Percentiles rank a stretch among this genome's conserved stretches.
Evolutionary conservation across 2,888 invertebrate genomes (phyloP).

Genomic region (Caenorhabditis auriculariae): DNA sequence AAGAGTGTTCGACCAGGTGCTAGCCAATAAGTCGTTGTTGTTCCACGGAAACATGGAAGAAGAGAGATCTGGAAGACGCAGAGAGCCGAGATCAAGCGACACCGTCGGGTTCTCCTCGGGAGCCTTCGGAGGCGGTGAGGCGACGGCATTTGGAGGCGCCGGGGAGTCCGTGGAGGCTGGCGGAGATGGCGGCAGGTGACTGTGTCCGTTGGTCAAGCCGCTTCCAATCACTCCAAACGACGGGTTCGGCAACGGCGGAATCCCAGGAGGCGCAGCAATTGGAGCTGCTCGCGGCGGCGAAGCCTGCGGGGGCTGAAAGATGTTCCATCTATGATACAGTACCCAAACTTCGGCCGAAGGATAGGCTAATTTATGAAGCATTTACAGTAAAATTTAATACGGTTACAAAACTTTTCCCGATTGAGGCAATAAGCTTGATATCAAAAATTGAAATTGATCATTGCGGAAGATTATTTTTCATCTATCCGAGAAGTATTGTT

Average conservation of each 20-base stretch:
- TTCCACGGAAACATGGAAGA: too few species aligned
- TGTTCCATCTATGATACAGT: neutral
- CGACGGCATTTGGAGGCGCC: neutral
- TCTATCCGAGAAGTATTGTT: too few species aligned
- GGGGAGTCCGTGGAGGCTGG: neutral
- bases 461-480: too few species aligned
- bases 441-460: too few species aligned
- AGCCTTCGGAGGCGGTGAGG: neutral
- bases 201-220: neutral
- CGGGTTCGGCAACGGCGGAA: neutral
- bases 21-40: too few species aligned
- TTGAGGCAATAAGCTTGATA: too few species aligned
- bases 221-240: conserved; percentile 3
- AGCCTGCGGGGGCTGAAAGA: neutral
- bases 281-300: neutral
- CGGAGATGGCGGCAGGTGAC: conserved; percentile 1
- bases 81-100: neutral
- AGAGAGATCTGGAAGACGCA: neutral
- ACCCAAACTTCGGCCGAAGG: too few species aligned
- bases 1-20: too few species aligned
- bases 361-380: too few species aligned
- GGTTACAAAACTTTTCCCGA: too few species aligned
- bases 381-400: too few species aligned
- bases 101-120: neutral
- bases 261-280: neutral